Percentiles rank a stretch among this genome's conserved stretches.
Evolutionary conservation across 1,140 invertebrate species (phyloP).

Genomic region (Conopomorpha cramerella): DNA sequence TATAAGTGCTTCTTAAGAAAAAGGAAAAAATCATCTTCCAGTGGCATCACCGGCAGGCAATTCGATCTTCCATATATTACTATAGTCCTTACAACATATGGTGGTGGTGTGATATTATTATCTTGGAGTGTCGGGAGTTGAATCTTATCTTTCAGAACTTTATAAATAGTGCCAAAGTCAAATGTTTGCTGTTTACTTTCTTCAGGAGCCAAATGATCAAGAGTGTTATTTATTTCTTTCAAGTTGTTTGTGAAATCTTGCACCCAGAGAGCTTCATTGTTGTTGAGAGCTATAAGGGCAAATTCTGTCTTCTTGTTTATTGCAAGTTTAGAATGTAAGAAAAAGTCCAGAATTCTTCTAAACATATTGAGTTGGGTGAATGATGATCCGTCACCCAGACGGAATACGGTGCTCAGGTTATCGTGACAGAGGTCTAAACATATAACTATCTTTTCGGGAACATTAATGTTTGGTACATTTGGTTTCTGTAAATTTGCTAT

Average conservation of each 20-base stretch:
- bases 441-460: slow-evolving; percentile 67
- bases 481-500: slow-evolving; percentile 39
- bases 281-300: slow-evolving; percentile 66
- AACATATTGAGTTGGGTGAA: slow-evolving; percentile 66
- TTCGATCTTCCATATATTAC: slow-evolving; percentile 71
- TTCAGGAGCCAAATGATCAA: slow-evolving; percentile 62
- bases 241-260: slow-evolving; percentile 68
- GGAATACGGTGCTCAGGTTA: slow-evolving; percentile 58
- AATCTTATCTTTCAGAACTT: slow-evolving; percentile 58
- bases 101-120: slow-evolving; percentile 55
- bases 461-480: slow-evolving; percentile 59
- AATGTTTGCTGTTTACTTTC: slow-evolving; percentile 57
- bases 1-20: slow-evolving; percentile 64
- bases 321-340: slow-evolving; percentile 66
- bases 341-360: slow-evolving; percentile 68
- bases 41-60: slow-evolving; percentile 60
- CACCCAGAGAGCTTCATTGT: slow-evolving; percentile 60
- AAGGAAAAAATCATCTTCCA: slow-evolving; percentile 46
- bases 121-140: slow-evolving; percentile 51
- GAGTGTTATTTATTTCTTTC: slow-evolving; percentile 60
- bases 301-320: slow-evolving; percentile 70
- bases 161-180: slow-evolving; percentile 65
- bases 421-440: slow-evolving; percentile 71
- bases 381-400: slow-evolving; percentile 62
- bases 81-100: slow-evolving; percentile 65